Conservation (phyloP, 1,140 invertebrate genomes). For the Cydia amplana region DNA sequence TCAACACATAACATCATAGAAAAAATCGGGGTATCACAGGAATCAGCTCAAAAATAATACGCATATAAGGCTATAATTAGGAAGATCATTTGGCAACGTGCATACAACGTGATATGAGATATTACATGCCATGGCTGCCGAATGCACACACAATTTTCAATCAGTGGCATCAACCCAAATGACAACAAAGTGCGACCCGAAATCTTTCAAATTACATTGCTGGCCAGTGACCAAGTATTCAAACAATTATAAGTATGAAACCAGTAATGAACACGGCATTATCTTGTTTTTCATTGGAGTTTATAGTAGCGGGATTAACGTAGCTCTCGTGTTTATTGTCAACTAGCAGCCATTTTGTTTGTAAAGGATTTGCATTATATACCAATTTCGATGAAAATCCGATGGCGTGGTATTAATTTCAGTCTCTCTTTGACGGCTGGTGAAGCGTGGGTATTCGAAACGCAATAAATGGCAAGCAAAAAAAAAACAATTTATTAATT, state of each 20-base stretch:
- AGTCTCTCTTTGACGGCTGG: neutral
- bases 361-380: slow-evolving; percentile 52
- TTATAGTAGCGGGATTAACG: slow-evolving; percentile 29
- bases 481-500: neutral
- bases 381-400: slow-evolving; percentile 38
- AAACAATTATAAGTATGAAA: neutral
- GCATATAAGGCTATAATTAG: slow-evolving; percentile 28
- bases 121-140: slow-evolving; percentile 7
- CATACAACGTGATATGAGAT: slow-evolving; percentile 25
- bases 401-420: slow-evolving; percentile 25
- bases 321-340: slow-evolving; percentile 45
- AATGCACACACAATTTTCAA: slow-evolving; percentile 14
- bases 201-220: neutral
- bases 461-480: neutral
- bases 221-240: neutral
- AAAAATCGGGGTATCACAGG: neutral
- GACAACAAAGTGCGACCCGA: neutral
- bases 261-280: neutral
- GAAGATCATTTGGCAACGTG: slow-evolving; percentile 17
- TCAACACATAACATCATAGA: neutral
- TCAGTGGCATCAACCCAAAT: slow-evolving; percentile 19
- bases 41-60: slow-evolving; percentile 19
- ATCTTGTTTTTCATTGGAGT: neutral
- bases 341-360: slow-evolving; percentile 51
- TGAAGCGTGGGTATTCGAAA: neutral